A percentile compares a stretch with the other conserved stretches of the same genome.
phyloP scores from a whole-genome alignment of 2,888 invertebrate genomes.

The Dinocampus coccinellae region DNA sequence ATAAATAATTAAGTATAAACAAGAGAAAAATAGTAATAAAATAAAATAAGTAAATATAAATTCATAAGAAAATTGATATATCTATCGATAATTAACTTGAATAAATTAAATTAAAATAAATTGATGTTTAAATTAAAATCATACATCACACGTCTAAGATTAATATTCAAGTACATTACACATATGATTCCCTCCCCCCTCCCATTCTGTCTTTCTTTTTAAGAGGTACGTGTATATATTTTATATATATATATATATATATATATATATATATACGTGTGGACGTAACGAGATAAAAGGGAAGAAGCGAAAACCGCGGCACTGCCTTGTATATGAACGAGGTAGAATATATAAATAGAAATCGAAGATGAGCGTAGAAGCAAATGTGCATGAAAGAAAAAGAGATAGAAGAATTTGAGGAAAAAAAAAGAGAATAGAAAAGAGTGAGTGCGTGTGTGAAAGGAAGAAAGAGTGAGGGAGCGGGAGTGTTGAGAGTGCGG shows the following conservation, averaged over 20 bases:
- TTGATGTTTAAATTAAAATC: too few species aligned
- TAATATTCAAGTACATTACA: slow-evolving; percentile 18
- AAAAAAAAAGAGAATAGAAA: slow-evolving; percentile 31
- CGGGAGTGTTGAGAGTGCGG: slow-evolving; percentile 42
- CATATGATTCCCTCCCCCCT: too few species aligned
- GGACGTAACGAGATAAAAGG: slow-evolving; percentile 66
- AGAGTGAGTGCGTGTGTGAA: too few species aligned
- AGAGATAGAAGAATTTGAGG: slow-evolving; percentile 34
- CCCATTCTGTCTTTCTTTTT: slow-evolving; percentile 1
- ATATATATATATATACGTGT: slow-evolving; percentile 52
- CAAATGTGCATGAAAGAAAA: slow-evolving; percentile 24
- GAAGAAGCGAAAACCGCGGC: slow-evolving; percentile 54
- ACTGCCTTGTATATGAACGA: slow-evolving; percentile 56
- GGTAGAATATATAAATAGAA: slow-evolving; percentile 67
- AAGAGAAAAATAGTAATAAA: neutral
- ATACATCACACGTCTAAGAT: too few species aligned
- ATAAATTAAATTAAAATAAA: too few species aligned
- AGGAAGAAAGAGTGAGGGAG: slow-evolving; percentile 34
- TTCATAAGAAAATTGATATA: too few species aligned
- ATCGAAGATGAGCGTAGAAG: slow-evolving; percentile 47
- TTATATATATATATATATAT: slow-evolving; percentile 29
- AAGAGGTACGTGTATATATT: slow-evolving; percentile 33
- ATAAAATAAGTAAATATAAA: too few species aligned
- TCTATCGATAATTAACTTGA: too few species aligned
- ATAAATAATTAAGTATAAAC: slow-evolving; percentile 17